A percentile compares a stretch with the other conserved stretches of the same genome.
These are phyloP conservation scores for Drosophila colorata DNA, from an alignment of 2,888 invertebrate species.

Conservation along the genomic window DNA sequence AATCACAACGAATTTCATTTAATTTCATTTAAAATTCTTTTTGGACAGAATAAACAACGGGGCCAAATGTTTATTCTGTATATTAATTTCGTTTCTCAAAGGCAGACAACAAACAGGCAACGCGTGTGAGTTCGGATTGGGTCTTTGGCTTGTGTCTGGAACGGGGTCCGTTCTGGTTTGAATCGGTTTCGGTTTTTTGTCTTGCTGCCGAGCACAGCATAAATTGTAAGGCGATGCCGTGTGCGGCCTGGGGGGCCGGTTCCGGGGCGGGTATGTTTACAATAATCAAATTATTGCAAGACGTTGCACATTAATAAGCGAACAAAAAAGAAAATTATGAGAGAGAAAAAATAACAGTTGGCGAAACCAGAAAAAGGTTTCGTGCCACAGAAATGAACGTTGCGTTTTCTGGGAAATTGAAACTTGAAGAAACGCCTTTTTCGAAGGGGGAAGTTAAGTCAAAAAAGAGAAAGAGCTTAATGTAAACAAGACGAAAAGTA, in stretches of 20 bases:
- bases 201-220: conserved; percentile 46
- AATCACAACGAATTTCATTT: conserved; percentile 3
- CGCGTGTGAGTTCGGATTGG: conserved; percentile 4
- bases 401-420: conserved; percentile 52
- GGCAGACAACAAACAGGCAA: conserved; percentile 17
- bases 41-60: conserved; percentile 44
- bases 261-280: conserved; percentile 43
- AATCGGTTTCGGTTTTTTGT: conserved; percentile 11
- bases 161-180: background rate
- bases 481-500: conserved; percentile 19
- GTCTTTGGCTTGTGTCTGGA: conserved; percentile 19
- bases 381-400: conserved; percentile 20
- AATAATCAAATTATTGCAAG: conserved; percentile 75
- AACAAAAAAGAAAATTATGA: conserved; percentile 1
- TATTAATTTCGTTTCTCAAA: conserved; percentile 61
- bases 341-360: conserved; percentile 4
- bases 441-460: background rate
- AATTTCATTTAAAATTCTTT: conserved; percentile 19
- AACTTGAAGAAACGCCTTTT: conserved; percentile 43
- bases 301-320: conserved; percentile 71
- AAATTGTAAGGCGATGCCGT: conserved; percentile 69
- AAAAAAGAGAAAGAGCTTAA: background rate
- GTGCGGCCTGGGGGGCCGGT: conserved; percentile 34
- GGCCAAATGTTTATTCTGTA: conserved; percentile 54
- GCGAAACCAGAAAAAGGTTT: conserved; percentile 20